phyloP scores from a whole-genome alignment of 2,888 invertebrate species.

The Dynastes hyllus region DNA sequence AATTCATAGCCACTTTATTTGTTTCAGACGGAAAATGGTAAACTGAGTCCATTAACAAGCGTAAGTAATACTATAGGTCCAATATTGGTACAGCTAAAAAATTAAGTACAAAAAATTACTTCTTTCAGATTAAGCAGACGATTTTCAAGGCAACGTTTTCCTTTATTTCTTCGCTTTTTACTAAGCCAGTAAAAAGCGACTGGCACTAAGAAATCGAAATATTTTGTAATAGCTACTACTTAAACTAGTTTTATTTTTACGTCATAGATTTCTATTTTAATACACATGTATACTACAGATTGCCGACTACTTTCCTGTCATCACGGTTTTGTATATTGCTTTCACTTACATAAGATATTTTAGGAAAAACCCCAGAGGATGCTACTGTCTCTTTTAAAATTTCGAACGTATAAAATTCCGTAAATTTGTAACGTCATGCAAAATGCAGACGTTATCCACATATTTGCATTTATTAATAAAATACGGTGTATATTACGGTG shows the following conservation, averaged over 20 bases:
- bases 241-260: not conserved
- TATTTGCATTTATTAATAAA: too few relatives aligned
- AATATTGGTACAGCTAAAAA: not conserved
- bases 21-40: slow-evolving; percentile 13
- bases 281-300: not conserved
- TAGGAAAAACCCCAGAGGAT: slow-evolving; percentile 13
- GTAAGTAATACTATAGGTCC: not conserved
- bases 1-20: not conserved
- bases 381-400: not conserved
- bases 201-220: slow-evolving; percentile 31
- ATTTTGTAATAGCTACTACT: slow-evolving; percentile 7
- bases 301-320: slow-evolving; percentile 18
- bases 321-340: not conserved
- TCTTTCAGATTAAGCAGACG: slow-evolving; percentile 62
- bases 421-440: too few relatives aligned
- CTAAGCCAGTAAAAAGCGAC: slow-evolving; percentile 61
- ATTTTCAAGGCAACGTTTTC: slow-evolving; percentile 67
- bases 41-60: not conserved
- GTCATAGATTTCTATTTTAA: slow-evolving; percentile 10
- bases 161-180: slow-evolving; percentile 65
- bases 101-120: not conserved
- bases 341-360: slow-evolving; percentile 22
- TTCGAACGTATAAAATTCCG: too few relatives aligned
- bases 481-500: too few relatives aligned
- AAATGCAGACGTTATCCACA: too few relatives aligned